Base-by-base conservation (phyloP, 2,888 invertebrate genomes). In the Laspeyria flexula region DNA sequence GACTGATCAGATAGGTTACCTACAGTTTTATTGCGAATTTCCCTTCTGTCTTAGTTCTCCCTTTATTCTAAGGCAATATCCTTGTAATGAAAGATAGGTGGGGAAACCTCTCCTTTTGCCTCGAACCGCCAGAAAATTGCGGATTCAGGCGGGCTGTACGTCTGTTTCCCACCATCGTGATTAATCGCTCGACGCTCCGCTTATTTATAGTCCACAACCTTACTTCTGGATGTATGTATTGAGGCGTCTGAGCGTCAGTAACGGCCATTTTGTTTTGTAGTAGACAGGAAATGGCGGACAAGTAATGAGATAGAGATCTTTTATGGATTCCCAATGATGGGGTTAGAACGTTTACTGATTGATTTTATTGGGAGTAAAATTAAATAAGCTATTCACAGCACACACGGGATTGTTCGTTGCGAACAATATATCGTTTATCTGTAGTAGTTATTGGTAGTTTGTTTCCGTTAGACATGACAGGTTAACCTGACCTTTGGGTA, bases 271-370 rank as follows among this genome's bases (percentile, higher is more conserved):
- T 68, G 65, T 60, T 55, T 48, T 18, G 33, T 25, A 27, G 13
- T 30, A 43, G 49, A 37, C 55, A 68, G 69, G 65, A 66, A 66
- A 66, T 60, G 50, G 48, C 41, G 37, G 35, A 31, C 16, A 35
- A 21, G 46, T 34, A 47, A 53, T 53, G 34, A 43, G 34, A 46
- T 46, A 12, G 29, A 50, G 31, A 43, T 38, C 41, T 41, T 47
- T 51, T 41, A 51, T 51, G 43, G 35, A 44, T 41, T 38, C 41
- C 41, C 35, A 45, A 51, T 45, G 37, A 41, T 43, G 37, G 44
- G 37, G 47, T 43, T 52, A 48, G 42, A 44, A 18, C 31, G 16
- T 30, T 35, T 43, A 43, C 21, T 23, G 34, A 12, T 25, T 29
- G 44, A 34, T 34, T 34, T 39, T 38, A 29, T 39, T 40, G 9